Evolutionary conservation across 1,140 invertebrate species (phyloP), one percentile per base, ranked within the genome.

Genomic region (Rhynchophorus ferrugineus): DNA sequence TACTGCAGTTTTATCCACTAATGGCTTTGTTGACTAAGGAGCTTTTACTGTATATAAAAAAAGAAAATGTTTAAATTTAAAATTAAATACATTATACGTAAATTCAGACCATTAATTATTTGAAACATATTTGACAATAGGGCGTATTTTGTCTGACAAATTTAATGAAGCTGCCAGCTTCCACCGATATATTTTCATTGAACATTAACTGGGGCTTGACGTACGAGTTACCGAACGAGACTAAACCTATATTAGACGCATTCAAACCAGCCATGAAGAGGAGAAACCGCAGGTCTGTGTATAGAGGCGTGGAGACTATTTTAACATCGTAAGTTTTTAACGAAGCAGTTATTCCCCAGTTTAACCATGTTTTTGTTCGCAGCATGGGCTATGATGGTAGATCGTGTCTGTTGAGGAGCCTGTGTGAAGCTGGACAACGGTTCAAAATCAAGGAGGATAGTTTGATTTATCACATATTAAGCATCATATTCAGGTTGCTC

Each of bases 191-290:
- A 37, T 83, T 81, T 61, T 82, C 80, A 0, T 79, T 82, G 57
- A 81, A 79, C 1, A 59, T 85, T 9, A 87, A 86, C 68, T 88
- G 83, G 83, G 84, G 83, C 44, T 79, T 85, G 35, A 80, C 82
- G 1, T 88, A 86, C 58, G 84, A 87, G 59, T 64, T 88, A 34
- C 85, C 85, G 1, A 77, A 86, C 57, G 77, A 79, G 46, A 80
- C 80, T 0, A 68, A 78, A 5, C 71, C 73, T 5, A 38, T 74
- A 17, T 43, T 49, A 33, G 34, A 51, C 24, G 48, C 33, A 16
- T 49, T 57, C 62, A 38, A 67, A 71, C 66, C 72, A 56, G 67
- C 74, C 33, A 43, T 69, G 43, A 61, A 83, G 56, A 71, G 75
- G 37, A 69, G 75, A 56, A 76, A 72, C 60, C 73, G 78, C 24